A percentile compares a stretch with the other conserved stretches of the same genome.
These are phyloP conservation scores for Lophius piscatorius DNA, from an alignment of 2,113 vertebrate genomes.

Conservation along the genomic window DNA sequence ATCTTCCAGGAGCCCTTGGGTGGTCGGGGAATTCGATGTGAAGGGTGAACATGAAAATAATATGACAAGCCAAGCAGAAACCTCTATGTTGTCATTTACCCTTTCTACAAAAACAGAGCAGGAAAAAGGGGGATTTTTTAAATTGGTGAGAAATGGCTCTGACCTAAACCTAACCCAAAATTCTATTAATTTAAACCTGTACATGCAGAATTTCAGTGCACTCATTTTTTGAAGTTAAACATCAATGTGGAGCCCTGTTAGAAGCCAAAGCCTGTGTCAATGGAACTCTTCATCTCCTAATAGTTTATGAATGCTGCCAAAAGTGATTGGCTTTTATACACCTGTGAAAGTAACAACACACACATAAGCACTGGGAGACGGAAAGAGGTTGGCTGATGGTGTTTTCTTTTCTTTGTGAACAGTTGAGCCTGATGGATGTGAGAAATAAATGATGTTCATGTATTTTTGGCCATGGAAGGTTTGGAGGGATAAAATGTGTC, in stretches of 20 bases:
- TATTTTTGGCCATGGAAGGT: slow-evolving; percentile 5
- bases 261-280: slow-evolving; percentile 11
- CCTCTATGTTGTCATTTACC: background rate
- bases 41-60: slow-evolving; percentile 1
- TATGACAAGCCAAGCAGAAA: slow-evolving; percentile 1
- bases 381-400: slow-evolving; percentile 22
- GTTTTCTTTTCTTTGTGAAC: slow-evolving; percentile 7
- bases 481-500: background rate
- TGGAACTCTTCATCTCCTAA: slow-evolving; percentile 30
- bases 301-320: slow-evolving; percentile 34
- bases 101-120: slow-evolving; percentile 3
- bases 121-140: no score
- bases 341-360: slow-evolving; percentile 27
- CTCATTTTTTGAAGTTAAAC: slow-evolving; percentile 7
- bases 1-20: background rate
- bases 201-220: slow-evolving; percentile 3
- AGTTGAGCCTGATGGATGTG: slow-evolving; percentile 22
- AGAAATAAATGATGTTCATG: slow-evolving; percentile 17
- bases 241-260: slow-evolving; percentile 18
- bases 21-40: slow-evolving; percentile 12
- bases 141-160: no score
- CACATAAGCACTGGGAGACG: slow-evolving; percentile 7
- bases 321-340: slow-evolving; percentile 33
- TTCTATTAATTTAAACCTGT: no score
- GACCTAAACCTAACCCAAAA: no score